Base-by-base conservation (phyloP, 2,888 invertebrate species). In the Synanthedon andrenaeformis region DNA sequence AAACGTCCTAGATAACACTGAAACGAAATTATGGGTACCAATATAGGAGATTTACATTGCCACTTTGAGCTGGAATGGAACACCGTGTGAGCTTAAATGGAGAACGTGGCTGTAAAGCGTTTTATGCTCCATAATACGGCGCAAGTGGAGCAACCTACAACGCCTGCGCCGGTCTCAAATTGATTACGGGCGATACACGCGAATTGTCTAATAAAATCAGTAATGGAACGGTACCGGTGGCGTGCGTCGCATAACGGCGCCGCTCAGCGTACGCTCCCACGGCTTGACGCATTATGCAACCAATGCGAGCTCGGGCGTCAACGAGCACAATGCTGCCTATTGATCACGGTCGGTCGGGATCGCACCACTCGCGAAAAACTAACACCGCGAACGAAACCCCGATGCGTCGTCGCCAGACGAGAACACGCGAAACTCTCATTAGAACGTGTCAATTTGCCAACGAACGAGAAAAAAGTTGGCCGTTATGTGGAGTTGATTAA, bases 171-270 rank as follows among this genome's bases (percentile, higher is more conserved):
- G 66, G 69, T 67, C 69, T 75, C 70, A 77, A 84, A 86, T 85
- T 82, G 83, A 84, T 86, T 81, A 79, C 76, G 72, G 67, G 72
- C 76, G 72, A 80, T 82, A 82, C 82, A 84, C 78, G 82, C 78
- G 82, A 83, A 78, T 81, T 76, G 77, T 83, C 79, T 84, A 82
- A 86, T 85, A 85, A 84, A 84, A 85, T 87, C 82, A 73, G 76
- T 79, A 82, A 81, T 81, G 72, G 79, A 85, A 87, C 86, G 87
- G 86, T 85, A 87, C 76, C 67, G 72, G 72, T 80, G 79, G 81
- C 83, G 83, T 83, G 82, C 78, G 81, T 81, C 83, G 80, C 79
- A 78, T 87, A 86, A 83, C 86, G 85, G 86, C 74, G 67, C 63
- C 62, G 66, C 62, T 72, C 63, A 65, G 67, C 62, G 72, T 63